These are phyloP conservation scores for Drosophila saltans DNA, from an alignment of 1,140 invertebrate genomes.

Conservation along the genomic window DNA sequence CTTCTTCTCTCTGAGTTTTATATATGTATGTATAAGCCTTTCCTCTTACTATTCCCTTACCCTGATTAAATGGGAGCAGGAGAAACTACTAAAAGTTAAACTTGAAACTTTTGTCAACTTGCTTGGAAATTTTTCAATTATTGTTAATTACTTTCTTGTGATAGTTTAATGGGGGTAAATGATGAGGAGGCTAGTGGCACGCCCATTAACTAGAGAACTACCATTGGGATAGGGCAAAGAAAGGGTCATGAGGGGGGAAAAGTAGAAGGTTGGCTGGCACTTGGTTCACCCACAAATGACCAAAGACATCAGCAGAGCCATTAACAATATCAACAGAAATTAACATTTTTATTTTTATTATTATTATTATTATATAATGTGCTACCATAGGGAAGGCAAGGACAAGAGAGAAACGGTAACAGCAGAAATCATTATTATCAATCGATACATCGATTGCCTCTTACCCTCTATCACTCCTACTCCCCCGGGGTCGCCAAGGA, in stretches of 20 bases:
- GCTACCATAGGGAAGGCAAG: neutral
- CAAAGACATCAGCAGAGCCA: conserved; percentile 51
- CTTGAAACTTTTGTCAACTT: conserved; percentile 51
- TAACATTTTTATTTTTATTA: conserved; percentile 29
- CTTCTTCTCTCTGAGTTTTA: neutral
- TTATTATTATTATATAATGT: conserved; percentile 39
- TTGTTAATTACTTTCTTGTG: conserved; percentile 32
- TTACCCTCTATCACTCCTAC: neutral
- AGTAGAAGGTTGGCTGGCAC: too few relatives aligned
- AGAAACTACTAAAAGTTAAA: neutral
- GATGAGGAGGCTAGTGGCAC: neutral
- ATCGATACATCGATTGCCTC: conserved; percentile 69
- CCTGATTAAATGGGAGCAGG: neutral
- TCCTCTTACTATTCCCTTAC: neutral
- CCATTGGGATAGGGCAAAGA: too few relatives aligned
- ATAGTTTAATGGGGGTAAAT: neutral
- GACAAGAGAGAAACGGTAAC: conserved; percentile 2
- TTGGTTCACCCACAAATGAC: conserved; percentile 27
- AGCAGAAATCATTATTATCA: conserved; percentile 56
- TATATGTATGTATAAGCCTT: neutral
- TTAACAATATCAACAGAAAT: conserved; percentile 40
- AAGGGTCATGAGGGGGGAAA: too few relatives aligned
- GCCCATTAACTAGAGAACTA: conserved; percentile 29
- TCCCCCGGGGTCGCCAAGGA: neutral
- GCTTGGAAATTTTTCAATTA: conserved; percentile 70